Conservation (phyloP, 2,888 invertebrate species). For the Phaedon cochleariae region DNA sequence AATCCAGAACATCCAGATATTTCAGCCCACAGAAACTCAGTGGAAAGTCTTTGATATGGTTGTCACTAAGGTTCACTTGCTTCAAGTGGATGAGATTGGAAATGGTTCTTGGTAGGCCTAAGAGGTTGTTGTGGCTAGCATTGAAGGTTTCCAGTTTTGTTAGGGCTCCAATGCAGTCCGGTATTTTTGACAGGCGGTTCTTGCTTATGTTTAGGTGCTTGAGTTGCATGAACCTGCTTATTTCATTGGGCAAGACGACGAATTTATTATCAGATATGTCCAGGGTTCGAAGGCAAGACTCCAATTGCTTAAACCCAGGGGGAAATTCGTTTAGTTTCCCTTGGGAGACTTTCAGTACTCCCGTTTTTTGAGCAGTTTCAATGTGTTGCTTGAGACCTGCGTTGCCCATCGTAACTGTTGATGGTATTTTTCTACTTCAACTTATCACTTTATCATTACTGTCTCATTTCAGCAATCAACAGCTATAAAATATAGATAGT, state of each 20-base stretch:
- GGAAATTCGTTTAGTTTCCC: constrained; percentile 85
- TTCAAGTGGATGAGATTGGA: constrained; percentile 74
- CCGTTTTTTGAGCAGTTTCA: constrained; percentile 95
- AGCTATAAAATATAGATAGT: constrained; percentile 3
- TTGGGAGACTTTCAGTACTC: constrained; percentile 87
- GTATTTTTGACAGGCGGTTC: constrained; percentile 80
- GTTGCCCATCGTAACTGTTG: constrained; percentile 80
- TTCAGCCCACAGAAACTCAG: constrained; percentile 79
- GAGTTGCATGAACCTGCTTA: constrained; percentile 76
- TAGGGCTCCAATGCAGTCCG: constrained; percentile 73
- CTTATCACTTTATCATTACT: too few species aligned
- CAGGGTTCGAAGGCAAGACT: constrained; percentile 80
- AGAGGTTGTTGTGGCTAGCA: constrained; percentile 83
- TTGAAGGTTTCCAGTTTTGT: constrained; percentile 78
- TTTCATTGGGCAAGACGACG: constrained; percentile 76
- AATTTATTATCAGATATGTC: constrained; percentile 95
- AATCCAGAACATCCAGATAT: constrained; percentile 85
- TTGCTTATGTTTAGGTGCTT: constrained; percentile 82
- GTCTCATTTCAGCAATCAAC: constrained; percentile 7
- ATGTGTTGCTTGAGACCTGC: constrained; percentile 89
- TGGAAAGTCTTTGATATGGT: constrained; percentile 83
- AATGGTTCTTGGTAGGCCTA: constrained; percentile 70
- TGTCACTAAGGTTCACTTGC: constrained; percentile 79
- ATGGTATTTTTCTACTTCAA: too few species aligned
- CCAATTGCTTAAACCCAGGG: constrained; percentile 71